Percentiles rank a stretch among this genome's conserved stretches.
Conservation (phyloP, 2,797 vertebrate genomes). For the Phalloptychus januarius region DNA sequence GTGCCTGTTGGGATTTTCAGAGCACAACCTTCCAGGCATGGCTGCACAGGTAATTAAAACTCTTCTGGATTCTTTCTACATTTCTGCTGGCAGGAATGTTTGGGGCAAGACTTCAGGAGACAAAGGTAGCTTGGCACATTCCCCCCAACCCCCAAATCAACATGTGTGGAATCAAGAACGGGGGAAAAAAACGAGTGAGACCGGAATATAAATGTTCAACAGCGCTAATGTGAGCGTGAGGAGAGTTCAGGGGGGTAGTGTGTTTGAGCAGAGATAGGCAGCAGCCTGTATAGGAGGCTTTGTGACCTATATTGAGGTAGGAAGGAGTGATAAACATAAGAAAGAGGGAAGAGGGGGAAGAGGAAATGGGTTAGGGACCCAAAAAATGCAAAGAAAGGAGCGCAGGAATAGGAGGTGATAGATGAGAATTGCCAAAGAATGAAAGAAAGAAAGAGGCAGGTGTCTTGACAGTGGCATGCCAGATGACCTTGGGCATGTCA, state of each 20-base stretch:
- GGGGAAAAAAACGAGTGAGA: slow-evolving; percentile 13
- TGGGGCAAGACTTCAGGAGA: slow-evolving; percentile 67
- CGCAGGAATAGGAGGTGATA: slow-evolving; percentile 34
- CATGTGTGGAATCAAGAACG: slow-evolving; percentile 32
- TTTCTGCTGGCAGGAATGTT: slow-evolving; percentile 68
- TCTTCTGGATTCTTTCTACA: slow-evolving; percentile 73
- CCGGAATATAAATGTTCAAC: slow-evolving; percentile 41
- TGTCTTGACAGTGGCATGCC: slow-evolving; percentile 74
- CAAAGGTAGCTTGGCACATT: slow-evolving; percentile 72
- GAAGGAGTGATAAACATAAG: slow-evolving; percentile 53
- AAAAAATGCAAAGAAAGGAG: slow-evolving; percentile 24
- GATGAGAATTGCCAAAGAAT: slow-evolving; percentile 43
- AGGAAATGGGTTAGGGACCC: slow-evolving; percentile 29
- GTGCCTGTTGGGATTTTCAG: slow-evolving; percentile 72
- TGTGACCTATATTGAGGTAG: slow-evolving; percentile 76
- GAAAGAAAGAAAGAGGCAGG: slow-evolving; percentile 74
- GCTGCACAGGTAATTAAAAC: slow-evolving; percentile 82
- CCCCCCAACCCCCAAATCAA: slow-evolving; percentile 43
- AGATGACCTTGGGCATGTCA: slow-evolving; percentile 86
- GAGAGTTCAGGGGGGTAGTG: slow-evolving; percentile 66
- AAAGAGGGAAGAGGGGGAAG: slow-evolving; percentile 34
- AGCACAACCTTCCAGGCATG: slow-evolving; percentile 73
- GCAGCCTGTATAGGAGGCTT: slow-evolving; percentile 67
- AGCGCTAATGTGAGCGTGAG: slow-evolving; percentile 35
- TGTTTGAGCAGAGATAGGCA: slow-evolving; percentile 76